phyloP scores from a whole-genome alignment of 2,888 invertebrate species.

The Palloptera scutellata region DNA sequence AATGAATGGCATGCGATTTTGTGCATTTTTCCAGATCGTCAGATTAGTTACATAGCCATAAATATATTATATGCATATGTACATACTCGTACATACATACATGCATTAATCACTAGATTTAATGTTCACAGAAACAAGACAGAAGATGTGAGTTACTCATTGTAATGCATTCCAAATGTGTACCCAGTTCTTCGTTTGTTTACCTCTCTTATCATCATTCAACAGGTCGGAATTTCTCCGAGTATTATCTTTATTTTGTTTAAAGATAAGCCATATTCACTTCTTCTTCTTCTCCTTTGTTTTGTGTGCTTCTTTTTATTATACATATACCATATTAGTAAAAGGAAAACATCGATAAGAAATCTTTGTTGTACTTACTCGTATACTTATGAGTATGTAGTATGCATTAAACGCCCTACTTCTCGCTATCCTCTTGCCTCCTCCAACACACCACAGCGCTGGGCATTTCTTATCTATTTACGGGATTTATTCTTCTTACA shows the following conservation, averaged over 20 bases:
- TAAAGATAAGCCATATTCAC: too few relatives aligned
- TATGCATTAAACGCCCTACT: not conserved
- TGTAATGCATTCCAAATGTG: not conserved
- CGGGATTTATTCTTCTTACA: conserved; percentile 12
- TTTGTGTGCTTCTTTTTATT: not conserved
- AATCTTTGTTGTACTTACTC: not conserved
- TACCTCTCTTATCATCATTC: too few relatives aligned
- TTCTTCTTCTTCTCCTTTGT: not conserved
- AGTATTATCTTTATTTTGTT: too few relatives aligned
- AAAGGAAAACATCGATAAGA: not conserved
- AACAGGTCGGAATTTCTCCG: too few relatives aligned
- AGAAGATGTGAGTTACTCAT: too few relatives aligned
- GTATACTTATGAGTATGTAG: not conserved
- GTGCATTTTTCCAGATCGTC: too few relatives aligned
- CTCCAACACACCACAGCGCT: not conserved
- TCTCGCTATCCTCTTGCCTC: not conserved
- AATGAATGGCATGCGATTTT: too few relatives aligned
- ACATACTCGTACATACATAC: not conserved
- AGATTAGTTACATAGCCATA: too few relatives aligned
- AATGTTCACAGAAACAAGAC: too few relatives aligned
- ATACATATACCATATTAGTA: not conserved
- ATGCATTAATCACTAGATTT: too few relatives aligned
- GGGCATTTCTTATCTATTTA: conserved; percentile 27
- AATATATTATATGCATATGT: not conserved
- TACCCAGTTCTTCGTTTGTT: too few relatives aligned